Base-by-base conservation (phyloP, 2,113 vertebrate species). In the Pionites leucogaster region DNA sequence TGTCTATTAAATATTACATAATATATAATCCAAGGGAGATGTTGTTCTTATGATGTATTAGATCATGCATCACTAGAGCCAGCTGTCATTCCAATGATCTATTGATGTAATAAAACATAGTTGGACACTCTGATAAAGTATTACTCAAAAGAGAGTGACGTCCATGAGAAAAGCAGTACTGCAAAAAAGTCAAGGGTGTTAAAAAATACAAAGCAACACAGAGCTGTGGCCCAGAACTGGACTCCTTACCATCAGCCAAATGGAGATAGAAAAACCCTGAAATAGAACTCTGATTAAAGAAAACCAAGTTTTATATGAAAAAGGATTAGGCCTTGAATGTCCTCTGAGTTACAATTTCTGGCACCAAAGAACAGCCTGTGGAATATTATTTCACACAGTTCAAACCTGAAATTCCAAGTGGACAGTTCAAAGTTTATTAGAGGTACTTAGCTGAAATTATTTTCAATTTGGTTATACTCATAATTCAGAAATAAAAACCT, bases 11-110 rank as follows among this genome's bases (percentile, higher is more conserved):
- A 96, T 85, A 37, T 81, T 92, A 92, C 5, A 13, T 67, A 96
- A 95, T 91, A 63, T 77, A 82, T 93, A 97, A 94, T 91, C 57
- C 79, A 81, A 96, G 93, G 85, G 80, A 98, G 60, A 87, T 96
- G 92, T 95, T 96, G 88, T 94, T 96, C 71, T 97, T 95, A 92
- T 97, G 89, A 98, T 98, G 63, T 95, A 97, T 98, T 97, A 97
- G 91, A 96, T 95, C 91, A 97, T 97, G 91, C 67, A 98, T 97
- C 96, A 98, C 77, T 85, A 96, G 55, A 96, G 84, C 70, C 82
- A 96, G 42, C 44, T 97, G 94, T 94, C 95, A 96, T 7, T 97
- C 81, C 86, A 95, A 57, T 96, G 96, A 98, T 97, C 60, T 95
- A 96, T 89, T 96, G 68, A 90, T 70, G 22, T 39, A 96, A 98